Conservation (phyloP, 2,113 vertebrate genomes). For the Poeciliopsis retropinna region DNA sequence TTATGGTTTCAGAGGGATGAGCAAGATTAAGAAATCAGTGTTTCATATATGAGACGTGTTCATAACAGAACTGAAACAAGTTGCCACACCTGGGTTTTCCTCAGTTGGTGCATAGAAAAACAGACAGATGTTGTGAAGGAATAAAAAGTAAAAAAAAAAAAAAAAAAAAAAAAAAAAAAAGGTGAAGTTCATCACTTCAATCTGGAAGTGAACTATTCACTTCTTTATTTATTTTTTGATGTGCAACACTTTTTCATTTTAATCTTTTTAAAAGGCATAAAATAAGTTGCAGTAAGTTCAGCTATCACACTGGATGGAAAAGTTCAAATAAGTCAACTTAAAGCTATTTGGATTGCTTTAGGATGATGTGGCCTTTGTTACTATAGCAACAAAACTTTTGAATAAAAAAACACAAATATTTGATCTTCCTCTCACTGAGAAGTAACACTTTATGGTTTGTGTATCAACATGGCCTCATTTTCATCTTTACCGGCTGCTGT, state of each 20-base stretch:
- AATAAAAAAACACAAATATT: background rate
- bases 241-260: too few species aligned
- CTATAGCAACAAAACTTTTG: slow-evolving; percentile 28
- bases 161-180: background rate
- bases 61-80: slow-evolving; percentile 69
- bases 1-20: slow-evolving; percentile 4
- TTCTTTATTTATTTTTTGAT: background rate
- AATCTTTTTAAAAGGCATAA: background rate
- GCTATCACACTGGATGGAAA: background rate
- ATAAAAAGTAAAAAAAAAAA: background rate
- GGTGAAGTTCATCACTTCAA: background rate
- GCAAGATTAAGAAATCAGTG: slow-evolving; percentile 9
- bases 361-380: slow-evolving; percentile 6
- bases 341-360: background rate
- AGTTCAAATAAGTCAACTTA: background rate
- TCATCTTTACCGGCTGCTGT: slow-evolving; percentile 42
- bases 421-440: slow-evolving; percentile 17
- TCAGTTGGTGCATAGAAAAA: slow-evolving; percentile 34
- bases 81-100: slow-evolving; percentile 51
- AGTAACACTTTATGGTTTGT: slow-evolving; percentile 21
- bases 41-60: slow-evolving; percentile 11
- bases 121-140: slow-evolving; percentile 7
- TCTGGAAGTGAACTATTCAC: background rate
- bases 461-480: slow-evolving; percentile 53
- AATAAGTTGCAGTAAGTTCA: background rate